Percentiles rank a stretch among this genome's conserved stretches.
Conservation (phyloP, 1,140 invertebrate genomes). For the Ceratitis capitata region DNA sequence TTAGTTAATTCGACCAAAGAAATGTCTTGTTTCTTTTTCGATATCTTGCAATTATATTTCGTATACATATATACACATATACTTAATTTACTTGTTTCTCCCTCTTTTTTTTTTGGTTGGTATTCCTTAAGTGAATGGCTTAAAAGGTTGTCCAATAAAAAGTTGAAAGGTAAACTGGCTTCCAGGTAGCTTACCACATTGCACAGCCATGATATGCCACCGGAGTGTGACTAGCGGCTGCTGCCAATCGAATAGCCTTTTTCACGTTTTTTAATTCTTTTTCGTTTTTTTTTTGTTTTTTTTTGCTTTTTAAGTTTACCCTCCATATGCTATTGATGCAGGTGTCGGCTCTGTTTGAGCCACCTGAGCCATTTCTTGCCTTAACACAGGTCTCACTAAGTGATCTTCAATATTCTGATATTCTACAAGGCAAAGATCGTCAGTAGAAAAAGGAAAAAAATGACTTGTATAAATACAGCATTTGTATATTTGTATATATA, state of each 20-base stretch:
- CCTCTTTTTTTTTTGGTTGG: too few species aligned
- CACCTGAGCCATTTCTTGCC: background rate
- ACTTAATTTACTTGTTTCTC: too few species aligned
- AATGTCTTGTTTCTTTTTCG: background rate
- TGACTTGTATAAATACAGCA: too few species aligned
- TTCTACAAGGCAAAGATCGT: background rate
- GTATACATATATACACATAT: background rate
- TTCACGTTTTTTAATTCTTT: background rate
- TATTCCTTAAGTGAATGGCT: background rate
- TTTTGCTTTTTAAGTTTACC: background rate
- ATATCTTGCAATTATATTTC: background rate
- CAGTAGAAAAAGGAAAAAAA: too few species aligned
- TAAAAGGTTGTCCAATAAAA: background rate
- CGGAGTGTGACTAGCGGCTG: background rate
- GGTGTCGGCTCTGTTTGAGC: background rate
- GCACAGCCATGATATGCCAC: background rate
- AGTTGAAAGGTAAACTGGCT: conserved; percentile 27
- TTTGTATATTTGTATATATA: background rate
- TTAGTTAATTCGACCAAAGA: background rate
- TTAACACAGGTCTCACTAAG: background rate
- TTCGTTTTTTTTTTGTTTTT: background rate
- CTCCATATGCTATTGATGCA: background rate
- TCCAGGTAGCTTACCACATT: conserved; percentile 18
- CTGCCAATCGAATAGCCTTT: background rate
- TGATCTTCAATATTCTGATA: conserved; percentile 6